Percentiles rank a stretch among this genome's conserved stretches.
Evolutionary conservation across 92 coral and sea anemone genomes (phyloP).

Genomic region (Porites evermanni): DNA sequence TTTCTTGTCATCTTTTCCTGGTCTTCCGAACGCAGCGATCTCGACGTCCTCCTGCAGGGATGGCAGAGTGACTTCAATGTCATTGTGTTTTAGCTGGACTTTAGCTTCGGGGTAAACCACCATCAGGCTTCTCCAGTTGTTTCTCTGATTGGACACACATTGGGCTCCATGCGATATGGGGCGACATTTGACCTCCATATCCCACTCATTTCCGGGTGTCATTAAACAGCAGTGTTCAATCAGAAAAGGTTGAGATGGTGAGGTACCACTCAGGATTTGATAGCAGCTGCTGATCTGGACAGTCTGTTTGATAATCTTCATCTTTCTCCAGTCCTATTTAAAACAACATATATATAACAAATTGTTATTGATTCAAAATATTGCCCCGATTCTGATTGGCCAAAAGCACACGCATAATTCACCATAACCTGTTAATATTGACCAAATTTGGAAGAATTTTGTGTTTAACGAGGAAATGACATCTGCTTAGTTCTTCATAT

Average conservation of each 20-base stretch:
- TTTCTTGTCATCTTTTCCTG: conserved; percentile 40
- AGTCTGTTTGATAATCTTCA: neutral
- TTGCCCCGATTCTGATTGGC: too few species aligned
- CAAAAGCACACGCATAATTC: too few species aligned
- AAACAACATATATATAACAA: neutral
- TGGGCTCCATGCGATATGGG: neutral
- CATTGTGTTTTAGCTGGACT: conserved; percentile 37
- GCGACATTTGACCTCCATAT: conserved; percentile 18
- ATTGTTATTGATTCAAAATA: too few species aligned
- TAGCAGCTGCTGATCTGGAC: conserved; percentile 24
- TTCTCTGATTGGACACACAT: neutral
- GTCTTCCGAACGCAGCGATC: conserved; percentile 46
- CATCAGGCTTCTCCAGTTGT: conserved; percentile 8
- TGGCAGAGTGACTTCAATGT: conserved; percentile 25
- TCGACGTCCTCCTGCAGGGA: conserved; percentile 5
- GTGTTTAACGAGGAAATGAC: too few species aligned
- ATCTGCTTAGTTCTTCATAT: too few species aligned
- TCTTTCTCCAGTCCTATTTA: neutral
- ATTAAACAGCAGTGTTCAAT: conserved; percentile 26
- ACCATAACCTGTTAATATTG: too few species aligned
- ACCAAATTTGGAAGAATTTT: too few species aligned
- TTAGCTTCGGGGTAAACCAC: conserved; percentile 16
- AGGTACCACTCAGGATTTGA: neutral
- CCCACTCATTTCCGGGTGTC: conserved; percentile 28
- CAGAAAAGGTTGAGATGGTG: neutral